Evolutionary conservation across 2,797 vertebrate genomes (phyloP), one percentile per base, ranked within the genome.

Genomic region (Acanthurus tractus): DNA sequence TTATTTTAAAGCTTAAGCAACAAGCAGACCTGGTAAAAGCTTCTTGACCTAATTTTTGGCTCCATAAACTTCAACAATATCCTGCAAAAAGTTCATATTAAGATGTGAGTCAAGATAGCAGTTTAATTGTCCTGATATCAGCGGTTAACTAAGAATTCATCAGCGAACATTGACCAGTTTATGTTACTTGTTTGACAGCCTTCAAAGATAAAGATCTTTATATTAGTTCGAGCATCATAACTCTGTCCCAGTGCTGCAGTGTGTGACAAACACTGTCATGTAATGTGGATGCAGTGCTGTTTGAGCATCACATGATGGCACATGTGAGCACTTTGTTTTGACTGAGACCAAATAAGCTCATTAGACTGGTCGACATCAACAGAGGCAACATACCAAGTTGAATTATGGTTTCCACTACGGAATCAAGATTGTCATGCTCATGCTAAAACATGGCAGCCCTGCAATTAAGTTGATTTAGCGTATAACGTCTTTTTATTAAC

Each of bases 241-340:
- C 38, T 12, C 5, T 20, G 15, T 25, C 0, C 25, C 0, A 1
- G 14, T 12, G 54, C 38, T 70, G 1, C 3, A n/a, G 14, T 2
- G 25, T 14, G 49, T 38, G 29, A 23, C 13, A 22, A 50, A 58
- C n/a, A 9, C 18, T 0, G 11, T 23, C 61, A 25, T 62, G 12
- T 3, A 3, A 17, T 34, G 45, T 42, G 64, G 68, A 17, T 93
- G 92, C 62, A 86, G 76, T 86, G 82, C 72, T 58, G 69, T 63
- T 44, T 23, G 5, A 29, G 42, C 59, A 38, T 80, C 92, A 92
- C 92, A 90, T 44, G 91, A 81, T 89, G 91, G 88, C 86, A 78
- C 82, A 78, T 52, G 70, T 85, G 86, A 89, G 88, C 82, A 70
- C 71, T 22, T 74, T 64, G 74, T 38, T 56, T 15, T 63, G 25